A percentile compares a stretch with the other conserved stretches of the same genome.
Evolutionary conservation across 2,113 vertebrate genomes (phyloP).

Genomic region (Carlito syrichta): DNA sequence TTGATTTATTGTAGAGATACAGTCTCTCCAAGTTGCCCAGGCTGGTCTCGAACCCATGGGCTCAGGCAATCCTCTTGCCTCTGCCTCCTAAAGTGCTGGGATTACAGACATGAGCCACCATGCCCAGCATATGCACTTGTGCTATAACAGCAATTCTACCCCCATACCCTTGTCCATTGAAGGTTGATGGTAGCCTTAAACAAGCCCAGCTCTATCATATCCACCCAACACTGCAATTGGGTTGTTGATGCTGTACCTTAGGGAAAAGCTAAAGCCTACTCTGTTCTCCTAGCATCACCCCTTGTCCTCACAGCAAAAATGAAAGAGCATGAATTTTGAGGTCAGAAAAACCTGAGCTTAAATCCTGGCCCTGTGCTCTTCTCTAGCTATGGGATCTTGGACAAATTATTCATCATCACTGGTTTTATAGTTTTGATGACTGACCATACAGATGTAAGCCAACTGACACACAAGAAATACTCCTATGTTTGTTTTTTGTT

Average conservation of each 20-base stretch:
- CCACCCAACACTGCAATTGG: background rate
- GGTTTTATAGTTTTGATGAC: background rate
- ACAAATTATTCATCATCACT: background rate
- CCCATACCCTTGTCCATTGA: accelerated
- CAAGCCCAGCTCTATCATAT: background rate
- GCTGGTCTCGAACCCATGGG: too few species aligned
- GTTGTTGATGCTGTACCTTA: accelerated
- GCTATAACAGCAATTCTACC: background rate
- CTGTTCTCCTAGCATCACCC: background rate
- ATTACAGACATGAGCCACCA: too few species aligned
- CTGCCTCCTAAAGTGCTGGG: too few species aligned
- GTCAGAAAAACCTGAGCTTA: background rate
- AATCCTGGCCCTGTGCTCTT: background rate
- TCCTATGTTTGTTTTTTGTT: background rate
- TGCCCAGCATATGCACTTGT: accelerated
- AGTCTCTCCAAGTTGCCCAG: too few species aligned
- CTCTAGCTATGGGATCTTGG: background rate
- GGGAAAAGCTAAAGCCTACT: background rate
- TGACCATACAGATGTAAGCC: background rate
- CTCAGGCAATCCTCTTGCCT: too few species aligned
- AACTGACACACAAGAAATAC: background rate
- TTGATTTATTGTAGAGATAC: too few species aligned
- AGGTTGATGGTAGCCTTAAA: background rate
- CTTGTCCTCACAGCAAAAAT: background rate
- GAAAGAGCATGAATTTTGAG: background rate